Evolutionary conservation across 2,888 invertebrate genomes (phyloP).

Genomic region (Nemoura dubitans): DNA sequence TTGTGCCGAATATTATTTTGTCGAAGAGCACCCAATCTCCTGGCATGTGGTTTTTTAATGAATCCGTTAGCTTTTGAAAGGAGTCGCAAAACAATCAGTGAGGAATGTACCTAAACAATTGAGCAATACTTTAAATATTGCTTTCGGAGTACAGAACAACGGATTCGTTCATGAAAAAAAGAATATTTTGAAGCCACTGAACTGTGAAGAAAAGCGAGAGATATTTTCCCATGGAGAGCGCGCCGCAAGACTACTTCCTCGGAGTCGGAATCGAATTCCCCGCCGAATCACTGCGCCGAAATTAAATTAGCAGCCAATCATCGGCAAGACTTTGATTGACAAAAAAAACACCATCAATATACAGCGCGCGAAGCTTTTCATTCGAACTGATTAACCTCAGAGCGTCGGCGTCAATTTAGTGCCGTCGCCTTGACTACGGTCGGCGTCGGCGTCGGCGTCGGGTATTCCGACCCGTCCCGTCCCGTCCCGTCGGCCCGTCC

Average conservation of each 20-base stretch:
- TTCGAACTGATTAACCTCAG: neutral
- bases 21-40: neutral
- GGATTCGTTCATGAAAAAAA: conserved; percentile 3
- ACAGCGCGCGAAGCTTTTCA: neutral
- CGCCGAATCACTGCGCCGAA: neutral
- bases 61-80: neutral
- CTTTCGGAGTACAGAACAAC: neutral
- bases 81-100: neutral
- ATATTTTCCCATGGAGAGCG: neutral
- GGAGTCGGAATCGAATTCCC: neutral
- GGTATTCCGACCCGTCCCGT: too few relatives aligned
- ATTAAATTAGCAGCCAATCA: neutral
- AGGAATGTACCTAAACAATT: neutral
- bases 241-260: neutral
- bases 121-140: neutral
- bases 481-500: neutral
- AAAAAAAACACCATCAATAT: neutral
- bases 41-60: neutral
- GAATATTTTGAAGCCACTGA: neutral
- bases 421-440: neutral
- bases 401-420: neutral
- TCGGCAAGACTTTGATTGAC: neutral
- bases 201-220: neutral
- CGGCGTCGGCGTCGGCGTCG: neutral
- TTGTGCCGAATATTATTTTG: neutral